Conservation (phyloP, 1,140 invertebrate species). For the Caenorhabditis tropicalis region DNA sequence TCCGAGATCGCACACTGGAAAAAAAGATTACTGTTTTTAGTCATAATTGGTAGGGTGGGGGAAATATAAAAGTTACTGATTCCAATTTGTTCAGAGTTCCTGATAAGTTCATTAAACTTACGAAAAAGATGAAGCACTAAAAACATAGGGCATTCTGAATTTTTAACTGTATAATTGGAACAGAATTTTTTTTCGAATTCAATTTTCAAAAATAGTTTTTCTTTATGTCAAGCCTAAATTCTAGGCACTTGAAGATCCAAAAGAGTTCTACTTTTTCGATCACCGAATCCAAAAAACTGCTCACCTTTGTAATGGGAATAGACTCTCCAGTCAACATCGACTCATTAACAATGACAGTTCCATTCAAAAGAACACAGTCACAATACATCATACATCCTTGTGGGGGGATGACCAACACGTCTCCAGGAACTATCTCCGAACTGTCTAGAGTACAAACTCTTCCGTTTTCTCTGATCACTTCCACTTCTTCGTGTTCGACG, state of each 20-base stretch:
- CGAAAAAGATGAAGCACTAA: neutral
- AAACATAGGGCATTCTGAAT: neutral
- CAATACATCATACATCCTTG: constrained; percentile 88
- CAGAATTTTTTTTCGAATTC: no score
- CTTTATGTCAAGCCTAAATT: no score
- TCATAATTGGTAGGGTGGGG: no score
- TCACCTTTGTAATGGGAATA: constrained; percentile 71
- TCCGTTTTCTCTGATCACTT: constrained; percentile 64
- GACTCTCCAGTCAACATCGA: constrained; percentile 69
- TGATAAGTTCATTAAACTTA: no score
- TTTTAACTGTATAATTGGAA: no score
- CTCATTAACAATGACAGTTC: constrained; percentile 84
- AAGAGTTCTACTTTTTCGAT: neutral
- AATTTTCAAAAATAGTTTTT: no score
- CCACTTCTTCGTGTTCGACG: constrained; percentile 63
- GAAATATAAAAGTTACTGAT: no score
- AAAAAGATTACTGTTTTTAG: neutral
- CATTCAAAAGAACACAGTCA: constrained; percentile 85
- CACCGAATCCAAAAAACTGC: no score
- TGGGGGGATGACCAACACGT: constrained; percentile 83
- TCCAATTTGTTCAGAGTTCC: no score
- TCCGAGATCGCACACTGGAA: constrained; percentile 77
- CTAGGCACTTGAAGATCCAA: no score
- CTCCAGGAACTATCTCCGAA: constrained; percentile 82
- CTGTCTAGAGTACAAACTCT: constrained; percentile 54